Conservation (phyloP, 2,113 vertebrate species). For the Sminthopsis crassicaudata region DNA sequence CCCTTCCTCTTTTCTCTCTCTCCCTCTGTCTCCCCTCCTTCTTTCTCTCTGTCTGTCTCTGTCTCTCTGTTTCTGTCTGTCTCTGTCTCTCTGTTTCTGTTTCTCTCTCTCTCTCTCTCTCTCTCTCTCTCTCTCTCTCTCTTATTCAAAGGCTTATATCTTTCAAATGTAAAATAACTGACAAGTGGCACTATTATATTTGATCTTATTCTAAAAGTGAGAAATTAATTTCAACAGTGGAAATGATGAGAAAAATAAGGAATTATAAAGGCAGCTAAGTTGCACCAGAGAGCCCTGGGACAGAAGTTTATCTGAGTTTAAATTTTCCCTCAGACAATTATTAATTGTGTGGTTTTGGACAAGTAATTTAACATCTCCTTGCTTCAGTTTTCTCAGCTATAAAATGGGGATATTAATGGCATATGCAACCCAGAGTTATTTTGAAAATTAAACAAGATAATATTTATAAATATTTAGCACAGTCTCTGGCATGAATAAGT, state of each 20-base stretch:
- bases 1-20: background rate
- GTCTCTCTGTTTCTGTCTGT: no score
- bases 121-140: background rate
- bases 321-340: background rate
- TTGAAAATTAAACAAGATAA: background rate
- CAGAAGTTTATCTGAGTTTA: background rate
- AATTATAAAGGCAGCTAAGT: background rate
- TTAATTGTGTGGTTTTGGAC: background rate
- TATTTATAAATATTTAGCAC: background rate
- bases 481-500: background rate
- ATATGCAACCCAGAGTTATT: background rate
- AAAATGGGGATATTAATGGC: background rate
- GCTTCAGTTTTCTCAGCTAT: background rate
- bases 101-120: no score
- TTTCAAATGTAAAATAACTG: background rate
- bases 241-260: background rate
- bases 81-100: no score
- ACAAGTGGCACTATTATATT: background rate
- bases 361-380: background rate
- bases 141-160: background rate
- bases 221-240: background rate
- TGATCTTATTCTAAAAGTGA: background rate
- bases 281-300: background rate
- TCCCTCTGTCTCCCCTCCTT: background rate
- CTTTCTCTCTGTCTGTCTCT: background rate